A percentile compares a stretch with the other conserved stretches of the same genome.
These are phyloP conservation scores for Pluvianellus socialis DNA, from an alignment of 2,113 vertebrate genomes.

Conservation along the genomic window DNA sequence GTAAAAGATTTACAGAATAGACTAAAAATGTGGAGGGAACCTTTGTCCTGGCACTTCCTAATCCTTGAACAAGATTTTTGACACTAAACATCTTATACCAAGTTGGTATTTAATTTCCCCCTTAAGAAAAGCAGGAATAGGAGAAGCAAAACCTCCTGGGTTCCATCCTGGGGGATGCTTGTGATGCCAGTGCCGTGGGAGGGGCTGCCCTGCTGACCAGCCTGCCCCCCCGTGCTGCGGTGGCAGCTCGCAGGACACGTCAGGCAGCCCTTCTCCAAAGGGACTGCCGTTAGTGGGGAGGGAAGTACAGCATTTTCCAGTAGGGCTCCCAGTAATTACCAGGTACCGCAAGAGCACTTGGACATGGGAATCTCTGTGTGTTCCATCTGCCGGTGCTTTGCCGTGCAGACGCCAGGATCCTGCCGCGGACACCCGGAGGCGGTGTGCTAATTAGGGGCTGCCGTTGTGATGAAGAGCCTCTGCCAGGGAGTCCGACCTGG, in stretches of 20 bases:
- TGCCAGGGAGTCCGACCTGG: not conserved
- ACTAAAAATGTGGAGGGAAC: not conserved
- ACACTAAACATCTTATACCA: not conserved
- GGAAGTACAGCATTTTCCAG: not conserved
- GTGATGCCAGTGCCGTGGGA: not conserved
- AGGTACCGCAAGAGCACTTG: not conserved
- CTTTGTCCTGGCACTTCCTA: not conserved
- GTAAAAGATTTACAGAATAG: not conserved
- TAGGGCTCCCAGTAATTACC: not conserved
- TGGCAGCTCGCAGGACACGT: too few species aligned
- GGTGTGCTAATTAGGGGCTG: not conserved
- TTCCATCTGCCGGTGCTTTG: not conserved
- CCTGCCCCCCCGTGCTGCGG: not conserved
- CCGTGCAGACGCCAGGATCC: not conserved
- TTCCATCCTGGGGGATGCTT: not conserved
- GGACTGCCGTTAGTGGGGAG: not conserved
- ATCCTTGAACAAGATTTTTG: not conserved
- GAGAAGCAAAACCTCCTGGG: not conserved
- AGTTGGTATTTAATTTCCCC: not conserved
- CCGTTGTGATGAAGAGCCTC: not conserved
- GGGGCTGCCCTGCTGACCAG: not conserved
- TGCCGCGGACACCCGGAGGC: not conserved
- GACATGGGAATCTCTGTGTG: not conserved
- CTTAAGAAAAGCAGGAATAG: not conserved
- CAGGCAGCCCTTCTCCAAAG: not conserved